phyloP scores from a whole-genome alignment of 2,797 vertebrate species.

The Mionectes olivaceus region DNA sequence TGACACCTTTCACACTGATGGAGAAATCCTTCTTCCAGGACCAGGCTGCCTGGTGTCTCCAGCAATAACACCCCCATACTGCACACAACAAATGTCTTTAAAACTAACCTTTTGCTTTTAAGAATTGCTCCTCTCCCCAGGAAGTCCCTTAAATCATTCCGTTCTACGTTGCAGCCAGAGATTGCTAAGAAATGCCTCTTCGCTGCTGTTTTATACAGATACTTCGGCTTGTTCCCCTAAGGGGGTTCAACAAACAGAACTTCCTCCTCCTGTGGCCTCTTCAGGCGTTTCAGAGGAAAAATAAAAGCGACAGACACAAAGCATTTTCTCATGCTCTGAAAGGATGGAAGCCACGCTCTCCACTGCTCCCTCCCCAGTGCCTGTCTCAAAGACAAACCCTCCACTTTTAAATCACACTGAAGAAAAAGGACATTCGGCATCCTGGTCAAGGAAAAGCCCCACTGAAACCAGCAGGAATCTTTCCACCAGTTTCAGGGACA shows the following conservation, averaged over 20 bases:
- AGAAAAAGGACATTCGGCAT: neutral
- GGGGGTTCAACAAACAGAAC: neutral
- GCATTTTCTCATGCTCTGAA: neutral
- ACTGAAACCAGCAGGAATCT: neutral
- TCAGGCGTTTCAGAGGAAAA: neutral
- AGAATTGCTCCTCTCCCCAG: neutral
- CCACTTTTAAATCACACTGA: neutral
- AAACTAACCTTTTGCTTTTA: conserved; percentile 5
- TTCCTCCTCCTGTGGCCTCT: neutral
- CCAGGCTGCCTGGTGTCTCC: neutral
- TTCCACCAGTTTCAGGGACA: neutral
- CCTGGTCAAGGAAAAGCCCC: neutral
- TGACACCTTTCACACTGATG: neutral
- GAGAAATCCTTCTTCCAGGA: neutral
- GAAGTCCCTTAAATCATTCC: neutral
- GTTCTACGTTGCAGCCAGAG: neutral
- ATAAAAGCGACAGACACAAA: neutral
- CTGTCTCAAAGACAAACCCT: conserved; percentile 6
- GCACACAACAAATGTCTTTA: neutral
- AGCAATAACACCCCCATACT: neutral
- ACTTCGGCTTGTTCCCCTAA: neutral
- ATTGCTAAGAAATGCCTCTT: conserved; percentile 30
- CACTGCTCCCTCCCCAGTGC: neutral
- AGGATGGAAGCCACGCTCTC: neutral
- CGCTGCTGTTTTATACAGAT: neutral